Evolutionary conservation across 2,797 vertebrate genomes (phyloP), one percentile per base, ranked within the genome.

Genomic region (Hypotaenidia philippensis): DNA sequence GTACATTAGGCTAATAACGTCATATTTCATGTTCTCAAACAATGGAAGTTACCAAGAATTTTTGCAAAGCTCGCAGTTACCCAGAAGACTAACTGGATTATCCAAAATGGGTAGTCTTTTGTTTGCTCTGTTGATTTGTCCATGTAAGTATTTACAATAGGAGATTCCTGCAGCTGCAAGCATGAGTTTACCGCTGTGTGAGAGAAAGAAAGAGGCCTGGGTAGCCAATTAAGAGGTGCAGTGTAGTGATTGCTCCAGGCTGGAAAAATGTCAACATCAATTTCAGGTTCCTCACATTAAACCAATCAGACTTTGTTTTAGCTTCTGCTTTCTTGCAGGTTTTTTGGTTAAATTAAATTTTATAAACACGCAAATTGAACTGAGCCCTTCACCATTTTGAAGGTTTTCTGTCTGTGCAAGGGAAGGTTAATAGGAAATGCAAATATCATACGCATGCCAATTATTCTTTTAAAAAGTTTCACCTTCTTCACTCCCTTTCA

Each of bases 321-420:
- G 59, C 32, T 56, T 72, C 29, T 82, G 36, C n/a, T 74, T 26
- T 50, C 66, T 94, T 69, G 49, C 10, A 71, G 52, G 49, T 74
- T 93, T 90, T 90, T 65, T 72, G 56, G 36, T 80, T 92, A 87
- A 76, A 94, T 89, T 92, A 91, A 80, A 94, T 84, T 87, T 78
- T 82, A 82, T 90, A 92, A 94, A 77, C 53, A 81, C 49, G 20
- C 18, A 89, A 65, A 81, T 60, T 80, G 57, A 88, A 79, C 45
- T 11, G 56, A 90, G 38, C 13, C 31, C 49, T 87, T 87, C 53
- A 69, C 50, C 16, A 9, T 87, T 82, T 78, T 76, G 69, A 93
- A 55, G 18, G 10, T 41, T 85, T 76, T 93, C 63, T 84, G 21
- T 74, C 63, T 74, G n/a, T 41, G 14, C 55, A 75, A 66, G 71